A percentile compares a stretch with the other conserved stretches of the same genome.
These are phyloP conservation scores for Stichodactyla helianthus DNA, from an alignment of 64 coral and sea anemone genomes.

Conservation along the genomic window DNA sequence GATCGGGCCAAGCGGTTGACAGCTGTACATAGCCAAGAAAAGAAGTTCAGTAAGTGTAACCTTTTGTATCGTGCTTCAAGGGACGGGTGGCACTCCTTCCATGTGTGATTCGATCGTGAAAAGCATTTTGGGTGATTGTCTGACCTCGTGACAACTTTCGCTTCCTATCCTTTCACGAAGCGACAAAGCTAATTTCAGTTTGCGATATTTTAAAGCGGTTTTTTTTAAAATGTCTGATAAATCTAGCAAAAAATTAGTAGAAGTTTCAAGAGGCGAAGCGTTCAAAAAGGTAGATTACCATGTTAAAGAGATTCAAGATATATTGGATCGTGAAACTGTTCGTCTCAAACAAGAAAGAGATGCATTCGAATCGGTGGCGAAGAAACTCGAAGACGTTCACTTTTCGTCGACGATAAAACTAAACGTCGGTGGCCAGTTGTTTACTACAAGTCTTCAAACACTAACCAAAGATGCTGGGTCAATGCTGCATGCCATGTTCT, in stretches of 20 bases:
- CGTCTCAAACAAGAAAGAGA: constrained; percentile 26
- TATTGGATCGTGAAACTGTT: constrained; percentile 23
- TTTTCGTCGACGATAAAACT: constrained; percentile 32
- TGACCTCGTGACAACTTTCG: no score
- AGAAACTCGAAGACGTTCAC: constrained; percentile 26
- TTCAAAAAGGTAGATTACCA: no score
- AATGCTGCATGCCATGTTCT: constrained; percentile 20
- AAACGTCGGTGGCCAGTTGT: constrained; percentile 36
- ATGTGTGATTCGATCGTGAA: background rate
- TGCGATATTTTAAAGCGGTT: no score
- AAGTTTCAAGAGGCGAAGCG: no score
- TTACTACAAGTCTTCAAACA: constrained; percentile 20
- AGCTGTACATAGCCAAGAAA: background rate
- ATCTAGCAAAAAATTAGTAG: no score
- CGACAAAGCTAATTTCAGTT: no score
- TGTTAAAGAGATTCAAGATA: constrained; percentile 20
- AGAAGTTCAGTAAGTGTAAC: background rate
- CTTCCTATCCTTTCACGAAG: no score
- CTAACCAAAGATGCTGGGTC: constrained; percentile 35
- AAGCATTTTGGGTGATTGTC: no score
- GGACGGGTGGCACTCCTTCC: constrained; percentile 29
- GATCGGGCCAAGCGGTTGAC: background rate
- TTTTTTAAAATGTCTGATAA: no score
- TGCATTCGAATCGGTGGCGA: constrained; percentile 24
- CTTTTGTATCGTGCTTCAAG: background rate